Conservation (phyloP, 2,888 invertebrate genomes). For the Erpobdella octoculata region DNA sequence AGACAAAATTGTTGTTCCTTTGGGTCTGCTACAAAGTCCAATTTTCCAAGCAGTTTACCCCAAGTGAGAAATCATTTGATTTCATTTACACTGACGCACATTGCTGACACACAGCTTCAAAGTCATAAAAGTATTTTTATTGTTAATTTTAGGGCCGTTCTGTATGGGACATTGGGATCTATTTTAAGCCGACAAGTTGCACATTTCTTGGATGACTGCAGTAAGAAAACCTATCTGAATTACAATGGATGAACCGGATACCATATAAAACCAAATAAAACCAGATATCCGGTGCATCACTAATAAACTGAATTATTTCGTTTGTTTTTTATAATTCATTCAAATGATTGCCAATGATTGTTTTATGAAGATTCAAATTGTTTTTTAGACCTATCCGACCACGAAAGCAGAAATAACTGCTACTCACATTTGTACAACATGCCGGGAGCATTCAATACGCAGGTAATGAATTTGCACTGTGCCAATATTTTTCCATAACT, state of each 20-base stretch:
- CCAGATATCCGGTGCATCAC: not conserved
- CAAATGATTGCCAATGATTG: not conserved
- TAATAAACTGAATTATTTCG: not conserved
- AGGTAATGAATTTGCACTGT: no score
- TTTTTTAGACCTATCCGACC: not conserved
- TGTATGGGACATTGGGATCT: conserved; percentile 8
- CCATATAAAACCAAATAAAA: no score
- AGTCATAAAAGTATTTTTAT: not conserved
- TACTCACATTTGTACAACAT: not conserved
- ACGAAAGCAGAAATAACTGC: not conserved
- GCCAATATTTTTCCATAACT: no score
- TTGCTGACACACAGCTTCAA: not conserved
- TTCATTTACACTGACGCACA: not conserved
- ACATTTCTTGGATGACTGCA: not conserved
- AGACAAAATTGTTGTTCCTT: not conserved
- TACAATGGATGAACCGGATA: no score
- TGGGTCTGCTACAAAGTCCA: conserved; percentile 16
- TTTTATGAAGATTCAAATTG: not conserved
- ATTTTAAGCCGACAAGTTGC: conserved; percentile 2
- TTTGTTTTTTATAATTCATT: not conserved
- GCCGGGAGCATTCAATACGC: not conserved
- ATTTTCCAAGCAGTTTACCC: conserved; percentile 19
- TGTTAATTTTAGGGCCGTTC: not conserved
- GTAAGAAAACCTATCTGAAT: not conserved
- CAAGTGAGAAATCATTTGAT: not conserved